A percentile compares a stretch with the other conserved stretches of the same genome.
phyloP scores from a whole-genome alignment of 2,888 invertebrate species.

The Leucophenga maculata region DNA sequence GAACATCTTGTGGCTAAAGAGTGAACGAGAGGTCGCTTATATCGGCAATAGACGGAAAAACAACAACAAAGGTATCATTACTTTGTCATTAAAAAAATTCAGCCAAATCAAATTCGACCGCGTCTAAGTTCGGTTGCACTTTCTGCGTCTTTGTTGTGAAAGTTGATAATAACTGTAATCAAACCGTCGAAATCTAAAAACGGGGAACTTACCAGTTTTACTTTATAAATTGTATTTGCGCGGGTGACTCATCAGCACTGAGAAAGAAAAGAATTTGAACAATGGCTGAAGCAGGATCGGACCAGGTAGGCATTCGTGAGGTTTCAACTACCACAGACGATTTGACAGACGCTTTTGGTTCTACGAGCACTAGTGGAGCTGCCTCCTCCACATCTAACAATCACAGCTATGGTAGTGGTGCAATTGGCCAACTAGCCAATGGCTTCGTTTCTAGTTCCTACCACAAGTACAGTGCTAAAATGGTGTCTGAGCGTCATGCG shows the following conservation, averaged over 20 bases:
- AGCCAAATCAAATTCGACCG: too few species aligned
- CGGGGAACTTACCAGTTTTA: neutral
- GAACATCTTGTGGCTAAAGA: too few species aligned
- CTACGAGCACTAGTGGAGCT: constrained; percentile 30
- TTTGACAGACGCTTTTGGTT: constrained; percentile 64
- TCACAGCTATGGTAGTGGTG: constrained; percentile 50
- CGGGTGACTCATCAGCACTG: constrained; percentile 54
- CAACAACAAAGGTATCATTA: too few species aligned
- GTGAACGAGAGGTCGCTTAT: too few species aligned
- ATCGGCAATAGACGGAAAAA: too few species aligned
- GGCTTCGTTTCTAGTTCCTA: constrained; percentile 60
- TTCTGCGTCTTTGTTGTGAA: neutral
- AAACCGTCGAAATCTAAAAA: neutral
- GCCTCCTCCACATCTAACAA: constrained; percentile 35
- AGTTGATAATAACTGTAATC: too few species aligned
- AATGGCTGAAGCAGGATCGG: constrained; percentile 54
- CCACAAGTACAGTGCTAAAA: constrained; percentile 71
- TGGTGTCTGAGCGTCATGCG: constrained; percentile 80
- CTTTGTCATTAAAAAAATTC: neutral
- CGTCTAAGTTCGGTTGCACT: neutral
- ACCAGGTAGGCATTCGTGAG: constrained; percentile 60
- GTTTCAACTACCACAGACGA: constrained; percentile 58
- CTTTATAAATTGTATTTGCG: neutral
- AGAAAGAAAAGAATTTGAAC: constrained; percentile 25
- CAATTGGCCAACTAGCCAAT: constrained; percentile 64